A percentile compares a stretch with the other conserved stretches of the same genome.
These are phyloP conservation scores for Chromobotia macracanthus DNA, from an alignment of 2,797 vertebrate species.

Conservation along the genomic window DNA sequence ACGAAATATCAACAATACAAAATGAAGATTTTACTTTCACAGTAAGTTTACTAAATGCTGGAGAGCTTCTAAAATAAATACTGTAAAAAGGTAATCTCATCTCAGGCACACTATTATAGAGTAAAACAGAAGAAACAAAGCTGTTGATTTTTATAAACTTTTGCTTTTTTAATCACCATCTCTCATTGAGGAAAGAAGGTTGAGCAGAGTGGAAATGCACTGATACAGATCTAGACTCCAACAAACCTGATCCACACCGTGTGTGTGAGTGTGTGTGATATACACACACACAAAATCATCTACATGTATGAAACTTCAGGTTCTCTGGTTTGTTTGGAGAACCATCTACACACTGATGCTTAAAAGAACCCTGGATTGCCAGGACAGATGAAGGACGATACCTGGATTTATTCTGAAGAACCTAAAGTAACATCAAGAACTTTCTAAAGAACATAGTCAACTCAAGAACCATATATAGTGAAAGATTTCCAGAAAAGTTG, in stretches of 20 bases:
- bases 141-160: neutral
- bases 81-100: neutral
- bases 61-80: slow-evolving; percentile 7
- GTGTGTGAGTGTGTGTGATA: neutral
- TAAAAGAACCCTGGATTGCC: neutral
- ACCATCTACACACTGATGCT: neutral
- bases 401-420: neutral
- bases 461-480: neutral
- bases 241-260: neutral
- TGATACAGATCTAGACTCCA: slow-evolving; percentile 9
- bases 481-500: neutral
- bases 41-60: neutral
- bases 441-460: neutral
- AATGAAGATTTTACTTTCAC: neutral
- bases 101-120: neutral
- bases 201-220: slow-evolving; percentile 1
- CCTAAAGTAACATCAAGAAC: neutral
- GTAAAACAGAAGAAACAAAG: neutral
- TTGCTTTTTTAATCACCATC: neutral
- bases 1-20: neutral
- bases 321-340: neutral
- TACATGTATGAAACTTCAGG: too few species aligned
- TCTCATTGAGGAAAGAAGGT: neutral
- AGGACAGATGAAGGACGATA: too few species aligned
- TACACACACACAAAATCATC: too few species aligned